phyloP scores from a whole-genome alignment of 2,888 invertebrate genomes.

The Amblyjoppa proteus region DNA sequence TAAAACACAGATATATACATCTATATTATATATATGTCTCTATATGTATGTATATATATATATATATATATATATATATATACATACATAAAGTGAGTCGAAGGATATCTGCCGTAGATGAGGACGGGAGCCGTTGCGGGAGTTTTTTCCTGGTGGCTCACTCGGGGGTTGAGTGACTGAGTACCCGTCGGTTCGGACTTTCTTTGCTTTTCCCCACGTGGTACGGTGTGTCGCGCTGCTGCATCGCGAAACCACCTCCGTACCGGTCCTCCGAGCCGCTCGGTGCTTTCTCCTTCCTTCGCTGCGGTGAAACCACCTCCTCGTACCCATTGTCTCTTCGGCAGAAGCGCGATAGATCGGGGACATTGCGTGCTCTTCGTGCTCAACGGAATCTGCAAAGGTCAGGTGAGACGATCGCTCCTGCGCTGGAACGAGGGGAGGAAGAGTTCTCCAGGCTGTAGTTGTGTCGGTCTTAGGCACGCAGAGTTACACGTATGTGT shows the following conservation, averaged over 20 bases:
- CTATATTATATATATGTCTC: conserved; percentile 9
- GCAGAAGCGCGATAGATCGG: conserved; percentile 26
- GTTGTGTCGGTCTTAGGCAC: not conserved
- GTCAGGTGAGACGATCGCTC: conserved; percentile 39
- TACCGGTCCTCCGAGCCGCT: not conserved
- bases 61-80: conserved; percentile 14
- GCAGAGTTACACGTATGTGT: not conserved
- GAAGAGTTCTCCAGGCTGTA: not conserved
- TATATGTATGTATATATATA: not conserved
- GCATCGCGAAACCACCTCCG: conserved; percentile 58
- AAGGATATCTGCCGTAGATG: conserved; percentile 81
- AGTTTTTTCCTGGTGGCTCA: conserved; percentile 67
- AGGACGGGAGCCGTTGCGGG: conserved; percentile 71
- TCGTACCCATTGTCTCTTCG: conserved; percentile 46
- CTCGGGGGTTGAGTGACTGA: conserved; percentile 76
- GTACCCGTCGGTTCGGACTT: conserved; percentile 68
- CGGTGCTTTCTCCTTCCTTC: not conserved
- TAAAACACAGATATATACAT: conserved; percentile 14
- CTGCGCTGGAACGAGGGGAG: conserved; percentile 8
- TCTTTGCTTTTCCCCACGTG: conserved; percentile 66
- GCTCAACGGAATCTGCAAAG: conserved; percentile 48
- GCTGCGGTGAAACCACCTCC: conserved; percentile 43
- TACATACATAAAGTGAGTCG: conserved; percentile 71
- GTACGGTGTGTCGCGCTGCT: conserved; percentile 45
- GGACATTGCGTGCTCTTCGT: conserved; percentile 33